Base-by-base conservation (phyloP, 2,888 invertebrate species). In the Ormyrus thymus region DNA sequence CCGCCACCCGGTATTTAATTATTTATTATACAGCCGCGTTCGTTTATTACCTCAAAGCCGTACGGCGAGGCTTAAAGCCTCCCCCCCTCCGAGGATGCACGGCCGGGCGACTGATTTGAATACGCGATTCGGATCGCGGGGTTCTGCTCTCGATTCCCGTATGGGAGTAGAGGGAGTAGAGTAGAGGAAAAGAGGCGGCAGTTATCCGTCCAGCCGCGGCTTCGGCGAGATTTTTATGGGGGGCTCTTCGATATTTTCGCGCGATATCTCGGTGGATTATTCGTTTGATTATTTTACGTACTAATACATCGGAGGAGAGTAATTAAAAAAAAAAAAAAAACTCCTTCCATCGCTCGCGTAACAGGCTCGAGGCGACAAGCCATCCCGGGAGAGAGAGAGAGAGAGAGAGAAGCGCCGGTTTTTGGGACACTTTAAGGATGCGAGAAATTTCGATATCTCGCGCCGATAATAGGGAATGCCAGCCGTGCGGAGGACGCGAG, bases 1-100 rank as follows among this genome's bases (percentile, higher is more conserved):
- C 11, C 9, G 56, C 79, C 72, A 69, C 71, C 68, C 69, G 71
- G 62, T 69, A 50, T 69, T 66, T 80, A 78, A 78, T 78, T 78
- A 78, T 80, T 80, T 80, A 80, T 78, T 62, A 66, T 65, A 43
- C 50, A 51, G 61, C n/a, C 61, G 55, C 73, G 51, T 48, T 45
- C 69, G 69, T 74, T 78, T 78, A 78, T 78, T 73, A 61, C 68
- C 78, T 62, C 58, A 65, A 73, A 48, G 62, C 61, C n/a, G 48
- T 6, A 13, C 50, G 9, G 55, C 43, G 13, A 10, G 56, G 65
- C 50, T 65, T 13, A 69, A 70, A 58, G 51, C 46, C 66, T 68
- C 70, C 76, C 66, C 58, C 66, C 72, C 70, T 71, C 66, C 58
- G 46, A 62, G 65, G 69, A 78, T 62, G 29, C 48, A 45, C 8